Evolutionary conservation across 2,888 invertebrate genomes (phyloP), one percentile per base, ranked within the genome.

Genomic region (Leptopilina myrica): DNA sequence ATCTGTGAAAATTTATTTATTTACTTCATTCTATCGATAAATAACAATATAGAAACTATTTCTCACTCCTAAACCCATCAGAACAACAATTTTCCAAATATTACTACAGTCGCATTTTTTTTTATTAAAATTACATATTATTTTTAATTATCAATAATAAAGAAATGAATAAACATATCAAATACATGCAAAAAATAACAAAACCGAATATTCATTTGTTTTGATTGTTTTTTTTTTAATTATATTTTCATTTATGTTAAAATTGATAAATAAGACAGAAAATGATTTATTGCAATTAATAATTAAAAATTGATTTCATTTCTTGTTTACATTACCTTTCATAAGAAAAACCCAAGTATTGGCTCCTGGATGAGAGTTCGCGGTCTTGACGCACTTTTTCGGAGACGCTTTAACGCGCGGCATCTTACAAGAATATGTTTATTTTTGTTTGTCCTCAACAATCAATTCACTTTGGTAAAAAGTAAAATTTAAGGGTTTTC

Each of bases 291-390:
- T 2, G 12, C 12, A 49, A 33, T 49, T 49, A 49, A 49, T 49
- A 49, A 49, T 49, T 43, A 43, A 7, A 43, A 43, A 43, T 43
- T 43, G 8, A 43, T 49, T 49, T 49, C 2, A 11, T 49, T 9
- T 49, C 11, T 49, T 49, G 49, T 49, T 49, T 49, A 49, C 49
- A 49, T 90, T 91, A 95, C 95, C 95, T 94, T 95, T 94, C 82
- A 94, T 91, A 79, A 95, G 91, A 87, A 95, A 93, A 86, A 95
- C 92, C 95, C 95, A 95, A 12, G 95, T 95, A 90, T 94, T 95
- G 86, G 94, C 93, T 65, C 94, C 93, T 79, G 94, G 93, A 89
- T 94, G 94, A 67, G 93, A 91, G 82, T 92, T 92, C 49, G 88
- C 85, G 26, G 92, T 89, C 91, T 93, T 93, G 84, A 92, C 92